These are phyloP conservation scores for Drosophila picticornis DNA, from an alignment of 2,888 invertebrate genomes.

Conservation along the genomic window DNA sequence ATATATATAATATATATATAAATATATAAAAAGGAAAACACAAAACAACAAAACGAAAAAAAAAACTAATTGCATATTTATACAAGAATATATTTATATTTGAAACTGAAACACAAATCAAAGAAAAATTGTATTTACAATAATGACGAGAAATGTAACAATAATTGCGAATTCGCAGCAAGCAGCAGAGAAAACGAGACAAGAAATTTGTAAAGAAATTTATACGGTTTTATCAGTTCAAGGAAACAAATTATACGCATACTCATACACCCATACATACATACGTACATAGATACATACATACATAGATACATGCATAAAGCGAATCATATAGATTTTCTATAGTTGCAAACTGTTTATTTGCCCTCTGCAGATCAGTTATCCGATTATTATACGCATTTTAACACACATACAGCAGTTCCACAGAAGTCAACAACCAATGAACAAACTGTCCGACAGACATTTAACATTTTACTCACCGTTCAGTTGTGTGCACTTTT, in stretches of 20 bases:
- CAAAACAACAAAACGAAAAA: conserved; percentile 32
- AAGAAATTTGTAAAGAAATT: conserved; percentile 26
- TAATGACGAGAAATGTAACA: conserved; percentile 42
- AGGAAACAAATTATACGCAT: conserved; percentile 18
- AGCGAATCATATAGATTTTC: neutral
- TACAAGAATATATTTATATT: conserved; percentile 72
- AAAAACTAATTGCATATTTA: conserved; percentile 65
- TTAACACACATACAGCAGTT: conserved; percentile 3
- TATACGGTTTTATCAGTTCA: conserved; percentile 20
- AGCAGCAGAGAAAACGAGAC: conserved; percentile 40
- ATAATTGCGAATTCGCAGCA: conserved; percentile 44
- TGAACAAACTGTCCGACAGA: conserved; percentile 14
- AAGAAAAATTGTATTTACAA: conserved; percentile 71
- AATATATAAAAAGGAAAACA: conserved; percentile 45
- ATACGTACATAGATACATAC: conserved; percentile 3
- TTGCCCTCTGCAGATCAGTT: conserved; percentile 33
- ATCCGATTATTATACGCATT: neutral
- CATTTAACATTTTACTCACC: conserved; percentile 22
- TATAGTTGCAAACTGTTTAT: conserved; percentile 23
- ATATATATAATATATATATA: conserved; percentile 50
- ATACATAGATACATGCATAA: neutral
- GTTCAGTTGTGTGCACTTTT: conserved; percentile 32
- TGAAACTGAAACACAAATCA: conserved; percentile 47
- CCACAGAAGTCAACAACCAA: conserved; percentile 10
- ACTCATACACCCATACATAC: conserved; percentile 10